Conservation (phyloP, 2,888 invertebrate species). For the Seira sanloemensis region DNA sequence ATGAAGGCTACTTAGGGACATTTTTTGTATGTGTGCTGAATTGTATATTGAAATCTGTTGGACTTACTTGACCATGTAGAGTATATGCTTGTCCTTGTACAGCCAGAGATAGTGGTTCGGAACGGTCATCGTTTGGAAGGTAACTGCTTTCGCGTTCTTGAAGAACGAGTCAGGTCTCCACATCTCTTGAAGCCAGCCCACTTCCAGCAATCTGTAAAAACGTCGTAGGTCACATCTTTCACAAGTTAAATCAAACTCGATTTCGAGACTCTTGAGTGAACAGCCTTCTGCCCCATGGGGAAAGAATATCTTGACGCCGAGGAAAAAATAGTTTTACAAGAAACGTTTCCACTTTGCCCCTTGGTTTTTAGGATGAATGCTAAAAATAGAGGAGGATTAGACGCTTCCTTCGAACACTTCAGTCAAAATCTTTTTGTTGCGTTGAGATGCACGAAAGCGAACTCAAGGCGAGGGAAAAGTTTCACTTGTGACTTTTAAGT, state of each 20-base stretch:
- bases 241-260: no score
- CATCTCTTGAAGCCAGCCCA: slow-evolving; percentile 94
- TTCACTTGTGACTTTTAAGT: no score
- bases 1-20: not conserved
- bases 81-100: slow-evolving; percentile 89
- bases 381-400: slow-evolving; percentile 3
- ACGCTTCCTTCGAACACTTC: no score
- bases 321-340: not conserved
- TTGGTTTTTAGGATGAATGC: no score
- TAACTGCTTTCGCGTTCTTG: slow-evolving; percentile 94
- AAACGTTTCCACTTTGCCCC: not conserved
- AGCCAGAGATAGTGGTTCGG: slow-evolving; percentile 96
- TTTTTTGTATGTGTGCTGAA: not conserved
- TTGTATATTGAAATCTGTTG: not conserved
- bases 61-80: slow-evolving; percentile 89
- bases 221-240: not conserved
- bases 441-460: no score
- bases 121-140: slow-evolving; percentile 95
- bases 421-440: no score
- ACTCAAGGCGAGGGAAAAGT: no score
- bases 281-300: not conserved
- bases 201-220: slow-evolving; percentile 82
- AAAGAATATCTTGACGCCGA: not conserved
- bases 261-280: not conserved
- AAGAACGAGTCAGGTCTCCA: slow-evolving; percentile 96